phyloP scores from a whole-genome alignment of 2,797 vertebrate species.

The Microctenopoma steveboyesi region DNA sequence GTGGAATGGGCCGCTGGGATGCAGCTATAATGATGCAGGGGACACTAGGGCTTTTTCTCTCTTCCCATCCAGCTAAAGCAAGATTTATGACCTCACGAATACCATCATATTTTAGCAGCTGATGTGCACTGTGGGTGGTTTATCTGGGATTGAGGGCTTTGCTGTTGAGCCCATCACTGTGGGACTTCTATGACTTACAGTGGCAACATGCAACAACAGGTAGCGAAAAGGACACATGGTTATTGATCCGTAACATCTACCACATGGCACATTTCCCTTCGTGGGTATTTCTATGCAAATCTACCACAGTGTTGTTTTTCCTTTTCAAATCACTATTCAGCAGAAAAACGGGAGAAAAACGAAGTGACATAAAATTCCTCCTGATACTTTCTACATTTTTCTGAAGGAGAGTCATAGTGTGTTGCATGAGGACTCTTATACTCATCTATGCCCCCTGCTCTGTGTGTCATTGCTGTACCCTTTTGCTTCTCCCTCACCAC shows the following conservation, averaged over 20 bases:
- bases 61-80: conserved; percentile 75
- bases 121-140: conserved; percentile 83
- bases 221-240: conserved; percentile 53
- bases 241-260: conserved; percentile 30
- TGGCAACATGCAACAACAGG: conserved; percentile 66
- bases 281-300: conserved; percentile 13
- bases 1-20: conserved; percentile 83
- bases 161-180: conserved; percentile 80
- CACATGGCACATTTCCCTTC: conserved; percentile 2
- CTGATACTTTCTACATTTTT: conserved; percentile 38
- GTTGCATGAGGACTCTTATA: conserved; percentile 48
- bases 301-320: neutral
- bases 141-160: conserved; percentile 85
- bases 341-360: neutral
- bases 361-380: conserved; percentile 31
- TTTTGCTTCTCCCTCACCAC: conserved; percentile 65
- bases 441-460: conserved; percentile 56
- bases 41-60: conserved; percentile 72
- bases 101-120: conserved; percentile 85
- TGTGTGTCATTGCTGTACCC: conserved; percentile 64
- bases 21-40: conserved; percentile 81
- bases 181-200: conserved; percentile 75
- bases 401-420: conserved; percentile 38
- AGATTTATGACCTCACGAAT: conserved; percentile 85
- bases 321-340: conserved; percentile 7